Evolutionary conservation across 2,888 invertebrate species (phyloP).

Genomic region (Drosophila gaucha): DNA sequence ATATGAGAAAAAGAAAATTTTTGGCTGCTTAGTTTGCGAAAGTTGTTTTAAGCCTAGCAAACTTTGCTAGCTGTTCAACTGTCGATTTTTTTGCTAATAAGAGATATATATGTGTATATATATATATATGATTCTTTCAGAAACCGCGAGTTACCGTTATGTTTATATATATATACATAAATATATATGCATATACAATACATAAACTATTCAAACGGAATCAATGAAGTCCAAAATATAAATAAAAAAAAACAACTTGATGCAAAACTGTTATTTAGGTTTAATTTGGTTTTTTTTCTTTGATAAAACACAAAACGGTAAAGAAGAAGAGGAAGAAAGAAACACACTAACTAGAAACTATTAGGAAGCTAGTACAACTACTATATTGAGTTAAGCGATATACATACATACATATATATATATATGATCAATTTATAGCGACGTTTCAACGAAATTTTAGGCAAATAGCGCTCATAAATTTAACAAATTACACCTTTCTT

Average conservation of each 20-base stretch:
- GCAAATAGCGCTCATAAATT: slow-evolving; percentile 4
- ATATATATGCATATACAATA: slow-evolving; percentile 9
- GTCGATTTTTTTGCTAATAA: slow-evolving; percentile 83
- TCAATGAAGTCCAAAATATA: neutral
- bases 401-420: slow-evolving; percentile 9
- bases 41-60: slow-evolving; percentile 3
- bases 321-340: neutral
- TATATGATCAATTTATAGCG: slow-evolving; percentile 35
- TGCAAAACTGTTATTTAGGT: slow-evolving; percentile 72
- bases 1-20: slow-evolving; percentile 11
- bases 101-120: slow-evolving; percentile 37
- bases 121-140: slow-evolving; percentile 1
- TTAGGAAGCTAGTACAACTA: slow-evolving; percentile 39
- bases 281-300: slow-evolving; percentile 49
- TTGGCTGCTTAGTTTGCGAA: slow-evolving; percentile 41
- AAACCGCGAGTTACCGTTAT: slow-evolving; percentile 37
- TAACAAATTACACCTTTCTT: slow-evolving; percentile 4
- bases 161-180: slow-evolving; percentile 24
- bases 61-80: slow-evolving; percentile 78
- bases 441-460: slow-evolving; percentile 50
- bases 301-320: slow-evolving; percentile 16
- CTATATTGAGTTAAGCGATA: slow-evolving; percentile 23
- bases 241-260: neutral
- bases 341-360: slow-evolving; percentile 35
- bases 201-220: slow-evolving; percentile 5